Evolutionary conservation across 2,797 vertebrate genomes (phyloP), one percentile per base, ranked within the genome.

Genomic region (Syngnathus rostellatus): DNA sequence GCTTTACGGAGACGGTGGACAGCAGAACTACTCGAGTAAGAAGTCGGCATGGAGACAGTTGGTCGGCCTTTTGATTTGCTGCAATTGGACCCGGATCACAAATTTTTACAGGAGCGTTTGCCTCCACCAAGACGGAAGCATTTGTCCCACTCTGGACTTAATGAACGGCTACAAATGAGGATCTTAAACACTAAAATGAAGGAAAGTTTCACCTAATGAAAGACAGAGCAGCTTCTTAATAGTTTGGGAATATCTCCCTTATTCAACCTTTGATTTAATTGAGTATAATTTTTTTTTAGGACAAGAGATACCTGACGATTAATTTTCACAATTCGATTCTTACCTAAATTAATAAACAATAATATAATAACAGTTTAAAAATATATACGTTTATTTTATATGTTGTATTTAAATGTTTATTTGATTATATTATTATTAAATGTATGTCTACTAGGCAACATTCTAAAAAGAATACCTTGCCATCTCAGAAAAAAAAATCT

Each of bases 81-180:
- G 11, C 12, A 61, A 23, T 61, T 61, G 59, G 19, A 41, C 12
- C 39, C 6, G 59, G 39, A 43, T 61, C 59, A 43, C 39, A 61
- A 61, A 61, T 61, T 61, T 61, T 61, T 43, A 61, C n/a, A 43
- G 41, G 39, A 61, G 11, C 59, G 23, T 23, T 61, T 61, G 41
- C 59, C 39, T 61, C 59, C 59, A 43, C 19, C 59, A 61, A 38
- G 55, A 37, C 55, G 8, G 10, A 37, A 17, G 10, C 12, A 6
- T 23, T 58, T 58, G 39, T 41, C 39, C n/a, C 39, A n/a, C 39
- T 41, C 38, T 7, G 16, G 7, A 61, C 41, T 41, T 43, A 61
- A 23, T 23, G 59, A 43, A 41, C 14, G 21, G 39, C 59, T 61
- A 37, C 25, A 7, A 58, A 2, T 58, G 55, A 58, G 55, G 25